Base-by-base conservation (phyloP, 2,797 vertebrate species). In the Neosilurus hyrtlii region DNA sequence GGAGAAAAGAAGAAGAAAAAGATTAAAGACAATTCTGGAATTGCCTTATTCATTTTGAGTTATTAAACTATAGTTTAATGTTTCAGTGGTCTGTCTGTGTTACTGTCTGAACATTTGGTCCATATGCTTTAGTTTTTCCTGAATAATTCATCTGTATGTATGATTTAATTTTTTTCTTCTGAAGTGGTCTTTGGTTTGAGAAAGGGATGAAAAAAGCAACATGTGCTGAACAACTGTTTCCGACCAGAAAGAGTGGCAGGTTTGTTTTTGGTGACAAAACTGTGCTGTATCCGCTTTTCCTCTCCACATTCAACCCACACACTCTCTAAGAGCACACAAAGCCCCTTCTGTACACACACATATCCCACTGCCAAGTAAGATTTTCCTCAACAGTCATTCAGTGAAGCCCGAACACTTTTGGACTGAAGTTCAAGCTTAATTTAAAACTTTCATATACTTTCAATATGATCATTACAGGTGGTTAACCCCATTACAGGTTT, bases 321-420 rank as follows among this genome's bases (percentile, higher is more conserved):
- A 54, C 77, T 73, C 71, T 3, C 74, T 15, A 65, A 1, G 11
- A 37, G 43, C 78, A 49, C 84, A 89, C 88, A 89, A 88, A 89
- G 87, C 75, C 79, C 56, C 75, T 51, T 80, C 85, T 88, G 81
- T 87, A 76, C 62, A 79, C 68, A 54, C 67, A 74, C 80, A 77
- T 63, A 73, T 79, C 80, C 62, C 62, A 80, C 78, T 79, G 82
- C 84, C 76, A 68, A 87, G 80, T n/a, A 75, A 75, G 79, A 79
- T 82, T 88, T 87, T 86, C 81, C 82, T 22, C 26, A 76, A 73
- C 57, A 76, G 70, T 84, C 83, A 83, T 85, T 74, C 74, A 79
- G 72, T 67, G 71, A 82, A 56, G 62, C 68, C 72, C 49, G 76
- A 79, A 80, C 61, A 70, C 10, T 80, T 79, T 73, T 79, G 10